Percentiles rank a stretch among this genome's conserved stretches.
These are phyloP conservation scores for Chiroxiphia lanceolata DNA, from an alignment of 2,797 vertebrate species.

Conservation along the genomic window DNA sequence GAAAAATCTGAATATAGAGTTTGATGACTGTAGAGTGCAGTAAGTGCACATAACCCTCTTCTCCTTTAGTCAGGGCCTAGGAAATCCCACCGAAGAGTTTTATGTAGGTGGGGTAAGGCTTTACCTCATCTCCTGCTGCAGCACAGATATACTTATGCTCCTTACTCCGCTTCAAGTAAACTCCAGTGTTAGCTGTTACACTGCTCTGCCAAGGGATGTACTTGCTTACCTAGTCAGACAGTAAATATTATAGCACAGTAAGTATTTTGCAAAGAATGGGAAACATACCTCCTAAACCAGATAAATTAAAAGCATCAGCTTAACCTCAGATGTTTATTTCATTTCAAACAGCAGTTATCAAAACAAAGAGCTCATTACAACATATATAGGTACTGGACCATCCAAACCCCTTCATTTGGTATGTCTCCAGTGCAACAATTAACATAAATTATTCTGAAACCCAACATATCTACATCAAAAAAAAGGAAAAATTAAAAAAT, in stretches of 20 bases:
- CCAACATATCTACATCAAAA: background rate
- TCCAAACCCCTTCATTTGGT: background rate
- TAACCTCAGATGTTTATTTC: slow-evolving; percentile 28
- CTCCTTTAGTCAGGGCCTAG: background rate
- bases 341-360: slow-evolving; percentile 37
- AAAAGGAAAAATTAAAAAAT: background rate
- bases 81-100: background rate
- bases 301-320: slow-evolving; percentile 5
- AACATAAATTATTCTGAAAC: slow-evolving; percentile 26
- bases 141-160: background rate
- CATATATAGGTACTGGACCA: background rate
- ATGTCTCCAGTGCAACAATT: background rate
- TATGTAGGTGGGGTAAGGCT: background rate
- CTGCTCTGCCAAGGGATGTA: background rate
- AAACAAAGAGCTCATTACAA: slow-evolving; percentile 37
- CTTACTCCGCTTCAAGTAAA: background rate
- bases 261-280: background rate
- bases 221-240: background rate
- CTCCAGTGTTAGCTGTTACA: background rate
- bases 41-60: background rate
- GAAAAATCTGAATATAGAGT: background rate
- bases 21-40: background rate
- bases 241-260: background rate
- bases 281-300: background rate
- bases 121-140: background rate